Base-by-base conservation (phyloP, 2,113 vertebrate genomes). In the Petroica traversi region DNA sequence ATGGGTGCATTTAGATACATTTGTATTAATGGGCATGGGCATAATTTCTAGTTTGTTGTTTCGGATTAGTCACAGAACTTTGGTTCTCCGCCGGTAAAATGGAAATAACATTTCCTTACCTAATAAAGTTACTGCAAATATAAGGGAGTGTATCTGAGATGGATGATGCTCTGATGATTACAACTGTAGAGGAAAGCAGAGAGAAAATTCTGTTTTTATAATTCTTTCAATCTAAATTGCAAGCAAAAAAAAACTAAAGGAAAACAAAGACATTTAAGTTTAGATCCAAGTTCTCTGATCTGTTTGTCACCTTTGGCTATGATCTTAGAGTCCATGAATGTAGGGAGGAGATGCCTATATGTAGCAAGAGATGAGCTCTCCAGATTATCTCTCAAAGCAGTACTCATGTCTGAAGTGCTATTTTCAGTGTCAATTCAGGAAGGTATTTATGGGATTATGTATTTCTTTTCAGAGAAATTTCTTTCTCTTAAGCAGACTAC, bases 1-100 rank as follows among this genome's bases (percentile, higher is more conserved):
- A 11, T 46, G 23, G 16, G 19, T 84, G 6, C 10, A 14, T 45
- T 11, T 14, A 52, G 11, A 63, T 18, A 46, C 1, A 20, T 17
- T 63, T 26, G 12, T 25, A 12, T 49, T 0, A 0, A 46, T 12
- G 11, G 19, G 7, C 0, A 46, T 12, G 11, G 19, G 7, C 0
- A 2, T 29, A 29, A 75, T 64, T 90, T 79, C 45, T 57, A 45
- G 8, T 40, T 83, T 72, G 17, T 2, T 85, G 6, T 33, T 63
- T 34, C 22, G 76, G 6, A n/a, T 83, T 64, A 64, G 16, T 38
- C 36, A 8, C 16, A 71, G 0, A 19, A 92, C 11, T 13, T 71
- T 49, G 2, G 2, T 74, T 77, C 13, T 43, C 25, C 19, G 81
- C 11, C 12, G 48, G 13, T 28, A 61, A 76, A 79, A 87, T 0